Evolutionary conservation across 2,797 vertebrate genomes (phyloP), one percentile per base, ranked within the genome.

Genomic region (Lutjanus argentimaculatus): DNA sequence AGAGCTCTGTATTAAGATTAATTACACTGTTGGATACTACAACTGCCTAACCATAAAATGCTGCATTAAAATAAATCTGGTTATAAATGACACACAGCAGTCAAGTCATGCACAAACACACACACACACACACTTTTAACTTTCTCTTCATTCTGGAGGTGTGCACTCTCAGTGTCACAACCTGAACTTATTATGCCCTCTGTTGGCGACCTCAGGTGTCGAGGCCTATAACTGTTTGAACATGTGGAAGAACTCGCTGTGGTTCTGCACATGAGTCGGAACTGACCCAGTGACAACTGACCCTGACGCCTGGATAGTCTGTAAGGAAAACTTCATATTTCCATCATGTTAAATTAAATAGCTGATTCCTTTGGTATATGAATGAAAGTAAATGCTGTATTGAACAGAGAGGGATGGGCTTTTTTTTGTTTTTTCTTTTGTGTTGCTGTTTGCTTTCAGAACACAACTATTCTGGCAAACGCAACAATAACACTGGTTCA

Each of bases 181-280:
- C 59, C 68, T 88, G 72, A 77, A 67, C 16, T 40, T 42, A 76
- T 36, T 86, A 75, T 82, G 82, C 83, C 87, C 83, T 89, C 88
- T 88, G 83, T 82, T 86, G 88, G 83, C 30, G 14, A 68, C 48
- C 22, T 49, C 13, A 69, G 64, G 48, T 58, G 51, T 79, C 22
- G 40, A 67, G 42, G 45, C 14, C 57, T 63, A 22, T 15, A 30
- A 12, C 2, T 61, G 16, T 43, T 56, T 68, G 51, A n/a, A 17
- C 43, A 21, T 15, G 65, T 40, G 16, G 1, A 25, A 11, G 40
- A 6, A 16, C 48, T n/a, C 40, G 25, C n/a, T n/a, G n/a, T n/a
- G n/a, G n/a, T n/a, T n/a, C n/a, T n/a, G n/a, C n/a, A n/a, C n/a
- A n/a, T n/a, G n/a, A n/a, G n/a, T n/a, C n/a, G n/a, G n/a, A n/a